phyloP scores from a whole-genome alignment of 2,113 vertebrate species.

The Mormoops blainvillei region DNA sequence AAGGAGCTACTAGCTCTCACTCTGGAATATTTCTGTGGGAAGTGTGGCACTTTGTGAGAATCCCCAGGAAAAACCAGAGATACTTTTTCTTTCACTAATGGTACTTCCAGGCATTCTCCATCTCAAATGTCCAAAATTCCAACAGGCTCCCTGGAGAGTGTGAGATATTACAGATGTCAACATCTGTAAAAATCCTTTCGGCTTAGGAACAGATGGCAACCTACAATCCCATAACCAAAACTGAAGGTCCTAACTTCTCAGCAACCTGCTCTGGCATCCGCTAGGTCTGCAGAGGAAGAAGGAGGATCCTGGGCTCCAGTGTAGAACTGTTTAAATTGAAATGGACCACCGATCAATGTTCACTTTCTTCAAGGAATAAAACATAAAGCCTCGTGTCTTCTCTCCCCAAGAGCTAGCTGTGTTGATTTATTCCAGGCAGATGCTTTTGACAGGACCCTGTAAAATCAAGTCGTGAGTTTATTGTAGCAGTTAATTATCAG shows the following conservation, averaged over 20 bases:
- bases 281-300: background rate
- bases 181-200: constrained; percentile 70
- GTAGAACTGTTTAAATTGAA: constrained; percentile 73
- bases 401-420: constrained; percentile 50
- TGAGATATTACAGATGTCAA: constrained; percentile 66
- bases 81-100: constrained; percentile 18
- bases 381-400: constrained; percentile 46
- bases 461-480: constrained; percentile 87
- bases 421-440: constrained; percentile 89
- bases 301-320: background rate
- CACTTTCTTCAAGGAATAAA: constrained; percentile 65
- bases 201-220: constrained; percentile 34
- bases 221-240: background rate
- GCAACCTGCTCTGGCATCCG: constrained; percentile 11
- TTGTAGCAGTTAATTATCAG: constrained; percentile 83
- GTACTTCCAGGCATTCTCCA: constrained; percentile 50
- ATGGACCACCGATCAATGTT: constrained; percentile 49
- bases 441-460: constrained; percentile 86
- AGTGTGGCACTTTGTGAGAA: constrained; percentile 9
- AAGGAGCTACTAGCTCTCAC: constrained; percentile 44
- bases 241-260: background rate
- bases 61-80: background rate
- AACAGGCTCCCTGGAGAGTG: constrained; percentile 26
- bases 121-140: constrained; percentile 68
- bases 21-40: constrained; percentile 36